Conservation (phyloP, 2,797 vertebrate species). For the Bryconaethiops microstoma region DNA sequence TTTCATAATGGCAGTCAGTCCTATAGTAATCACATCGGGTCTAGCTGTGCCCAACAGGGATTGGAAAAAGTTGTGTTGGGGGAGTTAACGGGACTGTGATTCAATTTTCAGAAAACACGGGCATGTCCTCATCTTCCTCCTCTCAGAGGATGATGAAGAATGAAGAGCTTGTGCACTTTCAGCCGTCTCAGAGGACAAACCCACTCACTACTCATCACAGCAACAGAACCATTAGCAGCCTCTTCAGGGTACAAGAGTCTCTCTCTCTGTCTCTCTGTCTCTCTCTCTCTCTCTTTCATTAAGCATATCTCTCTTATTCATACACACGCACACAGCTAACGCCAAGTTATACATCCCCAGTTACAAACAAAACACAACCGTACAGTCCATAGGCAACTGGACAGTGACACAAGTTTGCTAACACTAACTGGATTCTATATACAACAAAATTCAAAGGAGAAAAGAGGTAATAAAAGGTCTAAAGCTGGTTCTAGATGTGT, state of each 20-base stretch:
- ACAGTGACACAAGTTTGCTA: not conserved
- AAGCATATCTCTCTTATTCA: not conserved
- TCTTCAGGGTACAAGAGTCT: not conserved
- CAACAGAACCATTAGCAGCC: slow-evolving; percentile 5
- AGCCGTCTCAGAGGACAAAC: slow-evolving; percentile 45
- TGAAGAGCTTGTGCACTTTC: slow-evolving; percentile 55
- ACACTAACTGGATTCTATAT: too few species aligned
- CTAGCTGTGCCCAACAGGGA: not conserved
- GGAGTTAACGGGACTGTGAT: not conserved
- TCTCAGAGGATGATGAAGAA: slow-evolving; percentile 57
- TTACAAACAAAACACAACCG: not conserved
- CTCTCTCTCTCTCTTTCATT: not conserved
- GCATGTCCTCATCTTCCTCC: slow-evolving; percentile 39
- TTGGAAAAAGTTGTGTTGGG: not conserved
- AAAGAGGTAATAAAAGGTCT: too few species aligned
- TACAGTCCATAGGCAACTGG: not conserved
- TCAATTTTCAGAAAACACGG: slow-evolving; percentile 58
- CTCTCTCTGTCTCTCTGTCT: too few species aligned
- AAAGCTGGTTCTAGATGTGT: too few species aligned
- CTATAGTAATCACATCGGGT: not conserved
- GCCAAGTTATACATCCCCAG: not conserved
- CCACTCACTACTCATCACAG: slow-evolving; percentile 31
- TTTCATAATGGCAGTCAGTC: not conserved
- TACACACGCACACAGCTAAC: not conserved
- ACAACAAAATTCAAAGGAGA: too few species aligned